These are phyloP conservation scores for Athene cunicularia DNA, from an alignment of 2,113 vertebrate genomes.

Conservation along the genomic window DNA sequence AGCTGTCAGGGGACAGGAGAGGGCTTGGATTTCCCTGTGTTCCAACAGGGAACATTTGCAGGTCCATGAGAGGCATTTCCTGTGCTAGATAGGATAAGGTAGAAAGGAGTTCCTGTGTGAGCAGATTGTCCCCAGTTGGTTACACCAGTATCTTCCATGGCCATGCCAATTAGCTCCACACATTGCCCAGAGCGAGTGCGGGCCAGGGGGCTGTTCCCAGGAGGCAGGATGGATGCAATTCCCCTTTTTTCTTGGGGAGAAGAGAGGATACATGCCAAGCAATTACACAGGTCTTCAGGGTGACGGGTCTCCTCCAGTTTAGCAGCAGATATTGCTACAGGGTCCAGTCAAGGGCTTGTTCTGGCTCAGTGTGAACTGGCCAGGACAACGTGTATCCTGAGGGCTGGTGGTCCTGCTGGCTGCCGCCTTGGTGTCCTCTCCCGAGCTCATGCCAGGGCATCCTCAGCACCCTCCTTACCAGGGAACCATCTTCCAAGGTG, in stretches of 20 bases:
- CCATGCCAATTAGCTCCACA: background rate
- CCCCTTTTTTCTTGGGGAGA: background rate
- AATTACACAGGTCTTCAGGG: background rate
- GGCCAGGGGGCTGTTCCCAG: background rate
- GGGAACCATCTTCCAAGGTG: background rate
- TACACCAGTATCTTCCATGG: background rate
- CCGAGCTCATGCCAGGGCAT: background rate
- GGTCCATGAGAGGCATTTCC: background rate
- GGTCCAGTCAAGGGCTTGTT: background rate
- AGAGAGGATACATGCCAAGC: background rate
- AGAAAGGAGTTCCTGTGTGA: background rate
- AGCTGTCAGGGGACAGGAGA: background rate
- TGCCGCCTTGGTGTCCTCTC: background rate
- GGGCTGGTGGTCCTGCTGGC: background rate
- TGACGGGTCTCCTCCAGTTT: background rate
- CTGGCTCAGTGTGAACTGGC: background rate
- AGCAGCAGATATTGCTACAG: background rate
- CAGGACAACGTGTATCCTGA: background rate
- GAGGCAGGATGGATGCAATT: background rate
- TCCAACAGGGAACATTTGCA: background rate
- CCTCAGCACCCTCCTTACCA: background rate
- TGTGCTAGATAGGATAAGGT: rapidly evolving
- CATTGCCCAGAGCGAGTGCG: background rate
- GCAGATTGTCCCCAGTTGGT: background rate
- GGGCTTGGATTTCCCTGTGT: background rate